These are phyloP conservation scores for Mungos mungo DNA, from an alignment of 2,113 vertebrate species.

Conservation along the genomic window DNA sequence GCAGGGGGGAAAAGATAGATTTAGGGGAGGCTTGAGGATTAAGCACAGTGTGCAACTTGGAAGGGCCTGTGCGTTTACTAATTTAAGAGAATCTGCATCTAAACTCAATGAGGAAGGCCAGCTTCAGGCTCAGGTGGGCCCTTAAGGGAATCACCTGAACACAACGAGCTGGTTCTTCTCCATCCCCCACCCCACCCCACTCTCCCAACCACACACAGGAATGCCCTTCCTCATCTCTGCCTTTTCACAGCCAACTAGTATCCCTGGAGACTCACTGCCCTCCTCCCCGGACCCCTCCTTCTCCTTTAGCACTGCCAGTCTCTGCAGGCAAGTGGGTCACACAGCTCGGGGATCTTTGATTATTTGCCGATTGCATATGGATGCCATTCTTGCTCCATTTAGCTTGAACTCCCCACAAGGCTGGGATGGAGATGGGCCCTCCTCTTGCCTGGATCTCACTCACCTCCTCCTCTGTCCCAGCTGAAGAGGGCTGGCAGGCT, in stretches of 20 bases:
- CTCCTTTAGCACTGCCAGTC: background rate
- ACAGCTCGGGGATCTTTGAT: background rate
- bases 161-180: background rate
- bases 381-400: background rate
- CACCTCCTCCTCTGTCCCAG: background rate
- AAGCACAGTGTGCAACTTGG: constrained; percentile 54
- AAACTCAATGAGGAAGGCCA: constrained; percentile 34
- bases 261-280: background rate
- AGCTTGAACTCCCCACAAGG: background rate
- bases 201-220: background rate
- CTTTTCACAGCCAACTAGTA: background rate
- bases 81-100: background rate
- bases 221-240: background rate
- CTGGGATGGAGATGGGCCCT: background rate
- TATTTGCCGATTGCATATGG: background rate
- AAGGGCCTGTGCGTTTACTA: background rate
- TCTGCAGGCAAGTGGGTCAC: too few species aligned
- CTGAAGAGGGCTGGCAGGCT: background rate
- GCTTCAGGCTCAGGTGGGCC: background rate
- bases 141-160: background rate
- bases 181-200: background rate
- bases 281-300: background rate
- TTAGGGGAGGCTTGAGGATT: constrained; percentile 48
- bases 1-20: constrained; percentile 12
- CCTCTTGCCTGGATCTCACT: background rate